Evolutionary conservation across 2,113 vertebrate species (phyloP).

Genomic region (Catagonus wagneri): DNA sequence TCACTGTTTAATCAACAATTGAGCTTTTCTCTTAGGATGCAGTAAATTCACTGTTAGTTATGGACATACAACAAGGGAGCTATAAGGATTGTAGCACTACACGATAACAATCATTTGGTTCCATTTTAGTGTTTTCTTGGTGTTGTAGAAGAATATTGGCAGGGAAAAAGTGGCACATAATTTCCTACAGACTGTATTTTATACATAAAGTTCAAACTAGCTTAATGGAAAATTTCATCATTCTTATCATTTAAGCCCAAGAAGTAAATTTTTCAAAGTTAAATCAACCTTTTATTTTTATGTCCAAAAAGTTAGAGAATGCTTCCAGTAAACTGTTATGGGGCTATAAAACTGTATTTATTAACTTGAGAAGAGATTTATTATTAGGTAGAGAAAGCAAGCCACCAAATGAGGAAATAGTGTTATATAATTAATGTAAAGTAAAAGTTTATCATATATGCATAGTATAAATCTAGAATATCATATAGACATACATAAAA

Average conservation of each 20-base stretch:
- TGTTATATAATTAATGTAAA: not conserved
- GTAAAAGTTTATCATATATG: not conserved
- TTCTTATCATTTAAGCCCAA: not conserved
- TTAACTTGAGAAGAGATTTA: constrained; percentile 4
- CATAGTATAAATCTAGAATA: not conserved
- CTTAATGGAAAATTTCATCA: constrained; percentile 5
- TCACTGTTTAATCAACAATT: not conserved
- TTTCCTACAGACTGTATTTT: constrained; percentile 11
- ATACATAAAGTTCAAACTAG: not conserved
- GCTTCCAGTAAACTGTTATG: not conserved
- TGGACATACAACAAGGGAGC: not conserved
- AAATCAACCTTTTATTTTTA: constrained; percentile 17
- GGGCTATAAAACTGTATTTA: not conserved
- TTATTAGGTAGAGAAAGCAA: not conserved
- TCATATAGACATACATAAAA: not conserved
- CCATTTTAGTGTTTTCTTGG: not conserved
- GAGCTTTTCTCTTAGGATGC: not conserved
- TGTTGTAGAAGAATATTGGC: not conserved
- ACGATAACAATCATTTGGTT: not conserved
- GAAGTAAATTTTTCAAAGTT: not conserved
- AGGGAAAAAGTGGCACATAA: not conserved
- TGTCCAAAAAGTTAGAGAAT: not conserved
- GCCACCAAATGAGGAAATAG: not conserved
- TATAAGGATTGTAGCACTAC: not conserved
- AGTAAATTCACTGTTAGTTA: constrained; percentile 19